Conservation (phyloP, 64 coral and sea anemone genomes). For the Montipora foliosa region DNA sequence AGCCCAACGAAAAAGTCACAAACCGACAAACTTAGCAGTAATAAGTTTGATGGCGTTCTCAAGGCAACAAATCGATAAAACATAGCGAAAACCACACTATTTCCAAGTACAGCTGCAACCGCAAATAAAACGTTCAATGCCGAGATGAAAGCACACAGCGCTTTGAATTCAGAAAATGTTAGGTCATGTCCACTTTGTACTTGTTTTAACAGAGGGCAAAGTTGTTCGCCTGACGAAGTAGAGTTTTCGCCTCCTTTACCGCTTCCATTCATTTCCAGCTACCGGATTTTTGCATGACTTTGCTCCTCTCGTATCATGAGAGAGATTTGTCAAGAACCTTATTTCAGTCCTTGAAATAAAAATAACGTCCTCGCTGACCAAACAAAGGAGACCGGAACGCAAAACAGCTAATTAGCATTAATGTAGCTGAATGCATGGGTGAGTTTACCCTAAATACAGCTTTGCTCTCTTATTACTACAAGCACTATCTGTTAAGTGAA, state of each 20-base stretch:
- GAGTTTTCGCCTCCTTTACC: neutral
- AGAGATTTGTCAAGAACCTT: too few species aligned
- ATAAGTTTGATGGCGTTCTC: slow-evolving; percentile 63
- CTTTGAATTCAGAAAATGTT: slow-evolving; percentile 1
- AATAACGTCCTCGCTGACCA: neutral
- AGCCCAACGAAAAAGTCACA: slow-evolving; percentile 65
- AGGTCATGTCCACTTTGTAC: slow-evolving; percentile 20
- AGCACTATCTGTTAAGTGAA: neutral
- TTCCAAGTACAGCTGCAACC: slow-evolving; percentile 3
- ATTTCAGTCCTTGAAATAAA: too few species aligned
- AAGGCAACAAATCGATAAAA: slow-evolving; percentile 48
- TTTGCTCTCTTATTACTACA: too few species aligned
- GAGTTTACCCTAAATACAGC: neutral
- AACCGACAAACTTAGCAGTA: slow-evolving; percentile 47
- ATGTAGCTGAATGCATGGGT: neutral
- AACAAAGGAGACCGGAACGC: neutral
- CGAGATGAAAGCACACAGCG: slow-evolving; percentile 30
- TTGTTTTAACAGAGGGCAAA: slow-evolving; percentile 26
- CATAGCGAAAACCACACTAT: slow-evolving; percentile 32
- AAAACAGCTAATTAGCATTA: neutral
- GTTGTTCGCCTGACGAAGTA: neutral
- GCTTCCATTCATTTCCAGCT: neutral
- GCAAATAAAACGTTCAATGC: slow-evolving; percentile 19
- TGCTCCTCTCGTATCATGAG: too few species aligned
- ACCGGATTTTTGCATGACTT: too few species aligned